Conservation (phyloP, 2,113 vertebrate species). For the Chlamydotis undulata region DNA sequence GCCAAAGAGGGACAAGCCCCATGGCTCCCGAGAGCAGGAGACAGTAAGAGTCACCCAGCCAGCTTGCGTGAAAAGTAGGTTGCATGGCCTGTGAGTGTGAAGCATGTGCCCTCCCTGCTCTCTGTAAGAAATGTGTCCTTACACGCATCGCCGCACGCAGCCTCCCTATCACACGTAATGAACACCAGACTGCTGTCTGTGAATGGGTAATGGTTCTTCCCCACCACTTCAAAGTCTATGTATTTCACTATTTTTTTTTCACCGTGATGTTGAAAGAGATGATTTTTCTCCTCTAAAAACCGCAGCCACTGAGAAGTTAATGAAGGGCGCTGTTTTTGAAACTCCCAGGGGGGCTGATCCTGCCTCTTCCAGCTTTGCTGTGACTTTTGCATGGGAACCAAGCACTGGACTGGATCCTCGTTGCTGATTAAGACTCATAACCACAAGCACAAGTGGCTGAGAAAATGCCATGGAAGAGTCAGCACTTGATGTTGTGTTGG, state of each 20-base stretch:
- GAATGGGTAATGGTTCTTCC: conserved; percentile 37
- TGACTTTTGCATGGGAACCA: conserved; percentile 43
- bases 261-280: conserved; percentile 37
- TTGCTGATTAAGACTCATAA: conserved; percentile 2
- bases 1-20: neutral
- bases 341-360: neutral
- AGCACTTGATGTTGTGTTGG: neutral
- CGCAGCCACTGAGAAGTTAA: conserved; percentile 42
- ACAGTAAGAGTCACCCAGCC: neutral
- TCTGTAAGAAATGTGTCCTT: neutral
- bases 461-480: neutral
- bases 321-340: conserved; percentile 32
- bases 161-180: neutral
- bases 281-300: conserved; percentile 45
- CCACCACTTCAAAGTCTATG: conserved; percentile 51
- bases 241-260: neutral
- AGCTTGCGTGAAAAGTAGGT: neutral
- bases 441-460: neutral
- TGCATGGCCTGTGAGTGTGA: neutral
- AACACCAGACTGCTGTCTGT: conserved; percentile 6
- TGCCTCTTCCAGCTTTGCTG: neutral
- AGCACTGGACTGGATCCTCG: neutral
- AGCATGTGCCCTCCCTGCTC: neutral
- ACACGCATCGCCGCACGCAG: neutral
- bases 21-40: neutral